phyloP scores from a whole-genome alignment of 2,797 vertebrate species.

The Meda fulgida region DNA sequence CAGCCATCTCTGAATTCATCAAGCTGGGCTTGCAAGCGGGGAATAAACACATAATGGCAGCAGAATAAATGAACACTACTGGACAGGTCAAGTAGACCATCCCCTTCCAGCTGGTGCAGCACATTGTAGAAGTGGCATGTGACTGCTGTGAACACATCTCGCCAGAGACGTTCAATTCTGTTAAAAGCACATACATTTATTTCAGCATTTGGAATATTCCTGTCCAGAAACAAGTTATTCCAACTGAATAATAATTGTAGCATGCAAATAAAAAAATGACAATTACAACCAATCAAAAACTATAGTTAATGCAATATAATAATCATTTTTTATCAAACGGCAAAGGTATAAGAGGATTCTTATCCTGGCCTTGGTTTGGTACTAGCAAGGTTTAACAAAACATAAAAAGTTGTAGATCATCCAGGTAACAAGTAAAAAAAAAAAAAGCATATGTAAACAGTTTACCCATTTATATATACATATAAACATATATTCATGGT shows the following conservation, averaged over 20 bases:
- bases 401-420: no score
- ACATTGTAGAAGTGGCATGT: conserved; percentile 24
- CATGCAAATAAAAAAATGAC: no score
- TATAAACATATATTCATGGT: neutral
- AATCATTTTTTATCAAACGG: neutral
- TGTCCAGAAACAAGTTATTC: no score
- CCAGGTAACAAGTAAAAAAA: no score
- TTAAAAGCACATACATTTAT: conserved; percentile 4
- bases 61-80: no score
- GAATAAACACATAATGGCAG: no score
- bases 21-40: conserved; percentile 1
- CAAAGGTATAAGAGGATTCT: neutral
- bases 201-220: neutral
- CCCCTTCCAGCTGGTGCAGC: conserved; percentile 31
- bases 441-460: no score
- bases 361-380: neutral
- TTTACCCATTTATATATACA: neutral
- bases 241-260: no score
- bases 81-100: neutral
- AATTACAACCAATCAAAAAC: no score
- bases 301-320: neutral
- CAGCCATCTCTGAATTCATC: neutral
- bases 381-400: no score
- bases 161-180: conserved; percentile 28
- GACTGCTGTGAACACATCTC: conserved; percentile 20